Evolutionary conservation across 2,797 vertebrate species (phyloP).

Genomic region (Graptemys geographica): DNA sequence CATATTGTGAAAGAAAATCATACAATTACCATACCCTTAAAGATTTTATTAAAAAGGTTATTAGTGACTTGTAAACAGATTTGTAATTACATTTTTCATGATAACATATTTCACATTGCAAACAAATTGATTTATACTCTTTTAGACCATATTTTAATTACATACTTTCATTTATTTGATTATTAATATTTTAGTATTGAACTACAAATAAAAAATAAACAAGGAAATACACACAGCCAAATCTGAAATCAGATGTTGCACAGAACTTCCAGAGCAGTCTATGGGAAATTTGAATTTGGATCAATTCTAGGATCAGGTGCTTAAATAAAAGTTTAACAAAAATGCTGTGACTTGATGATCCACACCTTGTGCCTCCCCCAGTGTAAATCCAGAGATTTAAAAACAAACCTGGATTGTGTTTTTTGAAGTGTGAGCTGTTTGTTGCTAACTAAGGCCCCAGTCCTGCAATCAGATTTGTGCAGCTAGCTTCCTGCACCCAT

Average conservation of each 20-base stretch:
- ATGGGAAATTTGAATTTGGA: background rate
- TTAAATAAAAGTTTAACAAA: background rate
- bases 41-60: constrained; percentile 38
- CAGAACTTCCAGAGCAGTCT: background rate
- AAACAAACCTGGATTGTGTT: background rate
- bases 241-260: background rate
- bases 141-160: background rate
- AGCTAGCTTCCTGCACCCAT: background rate
- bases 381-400: background rate
- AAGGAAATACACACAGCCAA: background rate
- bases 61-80: constrained; percentile 23
- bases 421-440: background rate
- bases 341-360: background rate
- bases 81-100: constrained; percentile 51
- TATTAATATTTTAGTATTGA: background rate
- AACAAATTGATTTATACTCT: constrained; percentile 32
- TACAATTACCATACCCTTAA: constrained; percentile 33
- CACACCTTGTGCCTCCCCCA: no score
- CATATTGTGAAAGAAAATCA: constrained; percentile 18
- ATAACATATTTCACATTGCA: constrained; percentile 26
- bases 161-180: background rate
- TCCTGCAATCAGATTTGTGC: background rate
- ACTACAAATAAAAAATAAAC: constrained; percentile 4
- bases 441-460: background rate
- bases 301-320: background rate